Evolutionary conservation across 2,888 invertebrate species (phyloP).

Genomic region (Dasypogon diadema): DNA sequence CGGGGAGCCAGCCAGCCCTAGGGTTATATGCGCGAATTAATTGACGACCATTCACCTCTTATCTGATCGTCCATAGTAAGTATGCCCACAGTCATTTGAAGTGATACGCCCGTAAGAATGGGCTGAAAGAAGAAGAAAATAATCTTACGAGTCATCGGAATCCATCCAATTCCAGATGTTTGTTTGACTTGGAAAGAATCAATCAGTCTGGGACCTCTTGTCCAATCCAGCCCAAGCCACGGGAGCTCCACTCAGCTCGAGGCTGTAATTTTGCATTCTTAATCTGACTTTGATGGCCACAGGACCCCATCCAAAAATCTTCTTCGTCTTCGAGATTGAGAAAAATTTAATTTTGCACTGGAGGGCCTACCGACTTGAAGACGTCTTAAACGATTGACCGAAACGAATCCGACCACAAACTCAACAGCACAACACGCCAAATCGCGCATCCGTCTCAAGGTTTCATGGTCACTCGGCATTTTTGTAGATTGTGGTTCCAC

Average conservation of each 20-base stretch:
- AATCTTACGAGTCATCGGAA: conserved; percentile 29
- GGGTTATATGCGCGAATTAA: conserved; percentile 46
- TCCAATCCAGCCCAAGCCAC: no score
- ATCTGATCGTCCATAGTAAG: conserved; percentile 31
- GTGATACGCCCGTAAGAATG: conserved; percentile 6
- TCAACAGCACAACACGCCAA: neutral
- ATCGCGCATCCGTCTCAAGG: neutral
- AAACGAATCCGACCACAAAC: conserved; percentile 34
- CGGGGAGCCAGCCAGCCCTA: conserved; percentile 6
- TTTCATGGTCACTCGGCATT: neutral
- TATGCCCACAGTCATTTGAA: conserved; percentile 8
- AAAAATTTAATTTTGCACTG: neutral
- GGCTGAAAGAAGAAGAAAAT: neutral
- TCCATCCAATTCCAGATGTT: conserved; percentile 36
- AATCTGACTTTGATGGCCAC: conserved; percentile 45
- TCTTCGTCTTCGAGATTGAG: no score
- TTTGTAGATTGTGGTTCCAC: conserved; percentile 30
- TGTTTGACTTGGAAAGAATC: conserved; percentile 12
- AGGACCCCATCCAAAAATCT: conserved; percentile 44
- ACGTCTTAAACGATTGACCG: neutral
- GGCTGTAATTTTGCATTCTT: conserved; percentile 37
- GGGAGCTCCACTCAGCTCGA: conserved; percentile 15
- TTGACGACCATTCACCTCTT: conserved; percentile 49
- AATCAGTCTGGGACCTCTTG: neutral
- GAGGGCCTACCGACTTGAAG: neutral